A percentile compares a stretch with the other conserved stretches of the same genome.
phyloP scores from a whole-genome alignment of 2,113 vertebrate genomes.

The Catharus minimus region DNA sequence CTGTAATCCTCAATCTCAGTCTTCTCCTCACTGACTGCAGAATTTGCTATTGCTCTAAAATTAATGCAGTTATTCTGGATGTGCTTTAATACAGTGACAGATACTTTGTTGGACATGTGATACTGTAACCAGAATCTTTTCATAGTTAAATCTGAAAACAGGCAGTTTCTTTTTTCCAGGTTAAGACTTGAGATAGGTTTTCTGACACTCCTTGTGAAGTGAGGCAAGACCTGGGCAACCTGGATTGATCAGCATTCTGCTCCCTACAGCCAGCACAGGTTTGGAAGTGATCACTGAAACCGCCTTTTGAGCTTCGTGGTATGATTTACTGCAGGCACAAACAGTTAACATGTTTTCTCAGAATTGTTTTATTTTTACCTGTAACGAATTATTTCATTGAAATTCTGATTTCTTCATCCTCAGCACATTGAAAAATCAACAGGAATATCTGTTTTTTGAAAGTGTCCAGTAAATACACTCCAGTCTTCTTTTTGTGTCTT shows the following conservation, averaged over 20 bases:
- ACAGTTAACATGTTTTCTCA: neutral
- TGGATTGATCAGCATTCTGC: neutral
- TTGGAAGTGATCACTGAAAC: neutral
- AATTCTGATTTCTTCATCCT: neutral
- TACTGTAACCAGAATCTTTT: neutral
- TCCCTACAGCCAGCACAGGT: neutral
- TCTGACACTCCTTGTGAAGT: neutral
- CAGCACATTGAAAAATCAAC: accelerated
- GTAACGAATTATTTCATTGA: neutral
- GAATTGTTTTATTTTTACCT: neutral
- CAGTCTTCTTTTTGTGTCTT: neutral
- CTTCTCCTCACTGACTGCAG: neutral
- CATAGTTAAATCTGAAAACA: neutral
- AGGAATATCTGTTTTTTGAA: neutral
- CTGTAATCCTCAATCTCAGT: neutral
- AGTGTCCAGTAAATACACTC: neutral
- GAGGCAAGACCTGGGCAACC: neutral
- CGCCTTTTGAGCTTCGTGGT: neutral
- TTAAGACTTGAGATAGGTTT: neutral
- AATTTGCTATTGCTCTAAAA: neutral
- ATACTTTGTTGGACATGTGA: neutral
- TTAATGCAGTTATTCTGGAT: neutral
- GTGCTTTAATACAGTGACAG: neutral
- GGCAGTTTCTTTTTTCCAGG: neutral
- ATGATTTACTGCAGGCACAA: neutral